Evolutionary conservation across 2,888 invertebrate species (phyloP).

Genomic region (Eupithecia pulchellata): DNA sequence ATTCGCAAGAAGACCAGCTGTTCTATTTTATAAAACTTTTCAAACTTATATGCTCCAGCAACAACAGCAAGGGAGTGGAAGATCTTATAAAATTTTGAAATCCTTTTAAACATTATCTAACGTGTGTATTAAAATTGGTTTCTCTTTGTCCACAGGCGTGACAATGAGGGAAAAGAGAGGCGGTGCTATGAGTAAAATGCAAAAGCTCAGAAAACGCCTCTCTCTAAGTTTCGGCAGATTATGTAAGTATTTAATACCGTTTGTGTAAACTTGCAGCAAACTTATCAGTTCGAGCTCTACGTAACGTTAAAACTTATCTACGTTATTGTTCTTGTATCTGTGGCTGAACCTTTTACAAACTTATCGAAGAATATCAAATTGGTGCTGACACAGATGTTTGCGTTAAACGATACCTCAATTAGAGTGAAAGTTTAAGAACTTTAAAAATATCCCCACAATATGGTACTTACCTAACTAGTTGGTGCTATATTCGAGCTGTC

Average conservation of each 20-base stretch:
- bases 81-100: neutral
- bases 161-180: conserved; percentile 97
- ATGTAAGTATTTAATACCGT: conserved; percentile 89
- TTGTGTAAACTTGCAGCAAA: conserved; percentile 5
- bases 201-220: conserved; percentile 97
- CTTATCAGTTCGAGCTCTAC: neutral
- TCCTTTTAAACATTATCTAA: neutral
- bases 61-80: too few relatives aligned
- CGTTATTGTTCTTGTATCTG: neutral
- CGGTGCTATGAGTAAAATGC: conserved; percentile 95
- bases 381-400: conserved; percentile 15
- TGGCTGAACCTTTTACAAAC: neutral
- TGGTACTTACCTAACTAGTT: conserved; percentile 22
- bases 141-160: conserved; percentile 87
- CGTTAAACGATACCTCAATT: conserved; percentile 27
- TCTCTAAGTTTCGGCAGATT: conserved; percentile 98
- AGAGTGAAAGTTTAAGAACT: neutral
- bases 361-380: conserved; percentile 13
- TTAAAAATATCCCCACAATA: conserved; percentile 23
- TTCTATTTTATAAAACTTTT: neutral
- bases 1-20: neutral
- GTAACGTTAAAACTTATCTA: conserved; percentile 4
- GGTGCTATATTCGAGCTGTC: conserved; percentile 19
- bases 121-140: conserved; percentile 44
- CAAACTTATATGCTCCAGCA: too few relatives aligned